Evolutionary conservation across 2,888 invertebrate genomes (phyloP), one percentile per base, ranked within the genome.

Genomic region (Drosophila bunnanda): DNA sequence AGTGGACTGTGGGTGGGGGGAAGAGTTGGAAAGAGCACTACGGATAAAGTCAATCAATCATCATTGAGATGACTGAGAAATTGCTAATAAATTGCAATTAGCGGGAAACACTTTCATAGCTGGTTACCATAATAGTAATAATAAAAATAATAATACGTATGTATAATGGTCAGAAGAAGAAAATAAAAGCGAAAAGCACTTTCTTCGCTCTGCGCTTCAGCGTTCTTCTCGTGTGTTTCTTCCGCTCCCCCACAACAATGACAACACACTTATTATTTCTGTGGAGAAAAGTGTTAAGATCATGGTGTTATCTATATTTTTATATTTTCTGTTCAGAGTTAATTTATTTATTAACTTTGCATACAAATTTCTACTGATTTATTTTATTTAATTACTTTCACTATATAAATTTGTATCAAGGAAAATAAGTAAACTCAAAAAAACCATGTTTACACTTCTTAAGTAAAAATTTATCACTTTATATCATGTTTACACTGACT

Each of bases 51-150:
- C 82, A 82, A 77, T 74, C 78, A 79, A 66, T 72, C 79, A 67
- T 69, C 73, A 76, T 54, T 71, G 71, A 71, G 65, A 59, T 58
- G 67, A 48, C 78, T 75, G 66, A 62, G 48, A 81, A 72, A 72
- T 79, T 65, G 67, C 55, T 85, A 82, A 88, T 88, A 85, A 88
- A 88, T 77, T 77, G 86, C 75, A 82, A 79, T 79, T 82, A 88
- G 61, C 77, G 64, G 55, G 46, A 44, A 72, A 59, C 72, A 69
- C 69, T 69, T 69, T 69, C 69, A 46, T 59, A 38, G 25, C 32
- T 52, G 67, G 22, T 34, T 65, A 38, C 28, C 43, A 54, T 60
- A 71, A 67, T 67, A 54, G 6, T 50, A 20, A 20, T 20, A 15
- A 52, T 32, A 48, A 4, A 12, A 46, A 28, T 28, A 46, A 30